Conservation (phyloP, 1,140 invertebrate genomes). For the Micrasema longulum region DNA sequence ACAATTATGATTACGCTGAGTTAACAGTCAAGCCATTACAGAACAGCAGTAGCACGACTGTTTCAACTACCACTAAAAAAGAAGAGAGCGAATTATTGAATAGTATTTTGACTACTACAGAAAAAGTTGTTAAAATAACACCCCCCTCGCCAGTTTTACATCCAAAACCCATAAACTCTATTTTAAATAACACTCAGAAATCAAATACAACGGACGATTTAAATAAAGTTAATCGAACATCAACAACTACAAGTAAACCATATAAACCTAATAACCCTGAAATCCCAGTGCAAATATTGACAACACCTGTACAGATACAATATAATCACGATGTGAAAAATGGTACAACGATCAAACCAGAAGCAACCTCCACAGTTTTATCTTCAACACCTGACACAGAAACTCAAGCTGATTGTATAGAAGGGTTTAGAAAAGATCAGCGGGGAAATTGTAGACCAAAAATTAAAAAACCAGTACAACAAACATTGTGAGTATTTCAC, state of each 20-base stretch:
- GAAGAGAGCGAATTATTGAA: constrained; percentile 4
- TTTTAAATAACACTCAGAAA: neutral
- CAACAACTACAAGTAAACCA: neutral
- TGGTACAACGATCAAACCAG: constrained; percentile 6
- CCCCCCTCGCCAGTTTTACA: constrained; percentile 21
- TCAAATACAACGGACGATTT: constrained; percentile 1
- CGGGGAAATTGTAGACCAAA: constrained; percentile 63
- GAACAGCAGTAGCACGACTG: constrained; percentile 54
- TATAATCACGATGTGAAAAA: constrained; percentile 14
- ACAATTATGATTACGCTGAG: constrained; percentile 71
- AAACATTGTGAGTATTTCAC: constrained; percentile 54
- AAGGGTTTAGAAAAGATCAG: constrained; percentile 61
- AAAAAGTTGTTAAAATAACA: constrained; percentile 51
- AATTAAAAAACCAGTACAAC: constrained; percentile 57
- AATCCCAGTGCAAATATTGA: constrained; percentile 49
- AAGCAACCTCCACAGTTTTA: neutral
- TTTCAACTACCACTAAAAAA: constrained; percentile 25
- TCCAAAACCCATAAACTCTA: constrained; percentile 11
- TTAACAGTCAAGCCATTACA: constrained; percentile 70
- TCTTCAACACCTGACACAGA: constrained; percentile 20
- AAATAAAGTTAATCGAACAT: constrained; percentile 11
- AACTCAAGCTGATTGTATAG: constrained; percentile 58
- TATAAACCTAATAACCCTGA: constrained; percentile 39
- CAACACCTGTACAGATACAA: constrained; percentile 44
- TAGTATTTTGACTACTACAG: constrained; percentile 35